A percentile compares a stretch with the other conserved stretches of the same genome.
Conservation (phyloP, 1,140 invertebrate genomes). For the Pachypeltis micranthus region DNA sequence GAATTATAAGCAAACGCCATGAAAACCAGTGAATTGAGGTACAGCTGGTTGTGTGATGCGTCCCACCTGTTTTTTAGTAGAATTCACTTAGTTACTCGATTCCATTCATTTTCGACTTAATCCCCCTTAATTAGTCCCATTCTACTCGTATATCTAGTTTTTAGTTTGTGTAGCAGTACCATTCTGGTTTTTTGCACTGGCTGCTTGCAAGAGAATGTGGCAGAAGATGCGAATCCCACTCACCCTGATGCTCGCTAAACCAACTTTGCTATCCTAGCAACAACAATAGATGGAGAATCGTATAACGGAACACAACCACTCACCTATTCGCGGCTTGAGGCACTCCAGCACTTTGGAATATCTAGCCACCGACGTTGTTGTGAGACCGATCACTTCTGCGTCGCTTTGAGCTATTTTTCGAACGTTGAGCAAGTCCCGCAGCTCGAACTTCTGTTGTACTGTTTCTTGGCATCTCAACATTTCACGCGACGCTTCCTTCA, state of each 20-base stretch:
- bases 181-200: too few species aligned
- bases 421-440: constrained; percentile 18
- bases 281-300: neutral
- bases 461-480: constrained; percentile 5
- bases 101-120: too few species aligned
- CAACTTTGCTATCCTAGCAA: too few species aligned
- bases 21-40: too few species aligned
- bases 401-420: constrained; percentile 12
- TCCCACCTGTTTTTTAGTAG: too few species aligned
- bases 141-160: too few species aligned
- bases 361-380: constrained; percentile 61
- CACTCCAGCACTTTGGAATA: constrained; percentile 46
- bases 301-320: constrained; percentile 15
- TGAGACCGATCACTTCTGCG: constrained; percentile 53
- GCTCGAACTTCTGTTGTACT: constrained; percentile 13
- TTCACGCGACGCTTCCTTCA: neutral
- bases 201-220: neutral
- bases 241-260: neutral
- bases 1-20: too few species aligned
- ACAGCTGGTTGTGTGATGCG: too few species aligned
- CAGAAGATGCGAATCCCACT: neutral
- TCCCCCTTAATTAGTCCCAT: too few species aligned
- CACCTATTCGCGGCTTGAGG: constrained; percentile 48
- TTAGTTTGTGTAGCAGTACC: too few species aligned
- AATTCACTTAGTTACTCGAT: too few species aligned